Conservation (phyloP, 2,113 vertebrate species). For the Thinocorus orbignyianus region DNA sequence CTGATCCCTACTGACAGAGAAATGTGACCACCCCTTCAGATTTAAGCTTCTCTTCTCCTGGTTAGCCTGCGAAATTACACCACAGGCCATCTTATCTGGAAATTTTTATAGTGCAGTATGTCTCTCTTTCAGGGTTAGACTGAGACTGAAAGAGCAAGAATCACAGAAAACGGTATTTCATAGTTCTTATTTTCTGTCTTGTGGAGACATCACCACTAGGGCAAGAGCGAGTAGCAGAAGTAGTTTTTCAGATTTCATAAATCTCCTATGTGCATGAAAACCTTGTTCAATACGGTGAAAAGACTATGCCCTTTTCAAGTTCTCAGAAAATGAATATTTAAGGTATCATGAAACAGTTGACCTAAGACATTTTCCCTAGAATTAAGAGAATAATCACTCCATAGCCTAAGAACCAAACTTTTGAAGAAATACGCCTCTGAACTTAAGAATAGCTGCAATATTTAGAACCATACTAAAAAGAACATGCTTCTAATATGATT, state of each 20-base stretch:
- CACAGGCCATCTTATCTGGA: background rate
- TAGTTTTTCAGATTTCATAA: background rate
- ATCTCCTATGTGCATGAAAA: background rate
- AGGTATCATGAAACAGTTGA: background rate
- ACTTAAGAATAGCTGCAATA: background rate
- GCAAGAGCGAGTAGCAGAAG: background rate
- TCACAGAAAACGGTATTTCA: background rate
- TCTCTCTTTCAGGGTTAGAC: background rate
- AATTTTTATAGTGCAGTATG: background rate
- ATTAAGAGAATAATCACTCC: background rate
- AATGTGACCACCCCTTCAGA: fast-evolving
- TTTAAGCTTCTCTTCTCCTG: background rate
- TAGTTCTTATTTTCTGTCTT: background rate
- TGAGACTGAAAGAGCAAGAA: background rate
- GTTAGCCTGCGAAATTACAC: background rate
- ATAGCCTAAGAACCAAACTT: background rate
- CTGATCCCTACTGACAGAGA: background rate
- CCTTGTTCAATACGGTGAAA: background rate
- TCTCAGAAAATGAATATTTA: background rate
- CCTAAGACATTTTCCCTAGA: background rate
- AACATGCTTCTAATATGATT: background rate
- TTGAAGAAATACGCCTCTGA: background rate
- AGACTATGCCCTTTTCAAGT: background rate
- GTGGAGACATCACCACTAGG: background rate
- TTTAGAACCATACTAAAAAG: background rate